Conservation (phyloP, 1,140 invertebrate genomes). For the Orius laevigatus region DNA sequence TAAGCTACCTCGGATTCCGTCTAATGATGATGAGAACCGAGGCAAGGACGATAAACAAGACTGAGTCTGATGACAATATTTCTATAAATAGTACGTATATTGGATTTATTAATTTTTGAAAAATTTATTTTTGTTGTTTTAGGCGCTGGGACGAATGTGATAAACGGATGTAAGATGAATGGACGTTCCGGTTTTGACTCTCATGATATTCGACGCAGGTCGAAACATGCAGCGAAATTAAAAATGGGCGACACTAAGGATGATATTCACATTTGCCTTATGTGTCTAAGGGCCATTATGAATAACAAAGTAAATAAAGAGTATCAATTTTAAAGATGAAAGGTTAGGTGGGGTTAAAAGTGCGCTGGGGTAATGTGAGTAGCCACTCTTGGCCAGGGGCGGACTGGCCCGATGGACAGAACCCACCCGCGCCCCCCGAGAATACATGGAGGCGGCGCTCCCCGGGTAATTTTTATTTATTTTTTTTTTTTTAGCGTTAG, state of each 20-base stretch:
- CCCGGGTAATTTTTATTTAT: too few relatives aligned
- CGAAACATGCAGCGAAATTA: slow-evolving; percentile 69
- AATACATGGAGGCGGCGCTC: too few relatives aligned
- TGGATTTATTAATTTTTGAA: too few relatives aligned
- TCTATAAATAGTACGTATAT: slow-evolving; percentile 2
- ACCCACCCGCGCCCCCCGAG: too few relatives aligned
- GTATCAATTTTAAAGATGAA: too few relatives aligned
- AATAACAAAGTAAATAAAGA: slow-evolving; percentile 82
- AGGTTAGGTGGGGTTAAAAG: too few relatives aligned
- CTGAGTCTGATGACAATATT: slow-evolving; percentile 5
- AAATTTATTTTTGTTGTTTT: not conserved
- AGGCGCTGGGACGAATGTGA: slow-evolving; percentile 5
- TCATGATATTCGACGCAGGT: slow-evolving; percentile 52
- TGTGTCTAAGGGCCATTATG: slow-evolving; percentile 98
- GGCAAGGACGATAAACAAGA: slow-evolving; percentile 8
- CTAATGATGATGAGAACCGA: slow-evolving; percentile 82
- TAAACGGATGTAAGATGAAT: slow-evolving; percentile 6
- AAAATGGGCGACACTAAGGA: slow-evolving; percentile 97
- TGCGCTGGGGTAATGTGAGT: too few relatives aligned
- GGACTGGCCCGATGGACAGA: not conserved
- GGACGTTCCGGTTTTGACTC: slow-evolving; percentile 33
- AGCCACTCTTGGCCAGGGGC: too few relatives aligned
- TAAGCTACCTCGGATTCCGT: slow-evolving; percentile 92
- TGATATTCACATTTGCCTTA: slow-evolving; percentile 97
- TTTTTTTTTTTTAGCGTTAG: slow-evolving; percentile 1